Evolutionary conservation across 2,797 vertebrate species (phyloP), one percentile per base, ranked within the genome.

Genomic region (Phataginus tricuspis): DNA sequence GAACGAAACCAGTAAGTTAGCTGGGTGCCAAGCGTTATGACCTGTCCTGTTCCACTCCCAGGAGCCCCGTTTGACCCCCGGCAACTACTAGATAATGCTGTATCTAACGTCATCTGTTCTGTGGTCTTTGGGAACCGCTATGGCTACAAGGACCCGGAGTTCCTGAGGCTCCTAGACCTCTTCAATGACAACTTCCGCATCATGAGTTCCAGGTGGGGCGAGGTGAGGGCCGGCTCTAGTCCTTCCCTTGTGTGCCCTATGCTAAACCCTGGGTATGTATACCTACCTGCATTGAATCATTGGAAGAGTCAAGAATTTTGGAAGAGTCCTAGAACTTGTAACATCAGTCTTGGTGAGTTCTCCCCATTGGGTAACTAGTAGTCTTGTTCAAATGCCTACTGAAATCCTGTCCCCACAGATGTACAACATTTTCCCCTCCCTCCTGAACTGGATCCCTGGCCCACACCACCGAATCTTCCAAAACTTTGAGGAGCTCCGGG

Each of bases 71-170:
- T 99, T 86, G 95, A 99, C 72, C 98, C 99, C 23, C 94, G 97
- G 12, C 94, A 93, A 96, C 97, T 93, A 8, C 31, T 99, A 15
- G 98, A 97, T 45, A 98, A 96, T 7, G 98, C 98, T 0, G 97
- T 99, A 51, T 72, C 98, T 89, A 99, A 99, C 61, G 94, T 99
- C 51, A 98, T 99, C 72, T 98, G 96, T 42, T 98, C 98, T 1
- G 92, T 99, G 85, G 37, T 99, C 85, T 99, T 99, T 0, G 98
- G 98, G 31, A 98, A 98, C 71, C 98, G 98, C 64, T 99, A 98
- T 84, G 98, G 98, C 49, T 99, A 99, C 92, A 97, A 95, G 0
- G 98, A 99, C 82, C 80, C 94, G 3, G 96, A 82, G 49, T 99
- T 98, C 80, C 98, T 97, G 71, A 98, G 91, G 16, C 1, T 99